Base-by-base conservation (phyloP, 35 echinoderm and acorn worm genomes). In the Chiridota heheva region DNA sequence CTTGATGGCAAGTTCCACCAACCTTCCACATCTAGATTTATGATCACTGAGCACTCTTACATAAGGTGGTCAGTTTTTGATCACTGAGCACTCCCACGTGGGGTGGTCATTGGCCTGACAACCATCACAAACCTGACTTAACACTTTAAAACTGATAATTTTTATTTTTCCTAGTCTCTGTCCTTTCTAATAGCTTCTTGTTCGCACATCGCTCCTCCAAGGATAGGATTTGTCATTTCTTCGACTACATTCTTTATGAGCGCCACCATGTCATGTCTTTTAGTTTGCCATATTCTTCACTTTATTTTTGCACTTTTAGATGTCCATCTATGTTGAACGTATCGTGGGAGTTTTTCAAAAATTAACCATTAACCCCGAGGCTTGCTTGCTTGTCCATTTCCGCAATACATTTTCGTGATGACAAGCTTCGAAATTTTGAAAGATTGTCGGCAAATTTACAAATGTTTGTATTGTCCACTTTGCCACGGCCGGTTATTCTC, bases 361-460 rank as follows among this genome's bases (percentile, higher is more conserved):
- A 78, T 78, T 25, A 39, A 31, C 31, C n/a, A n/a, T n/a, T n/a
- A n/a, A n/a, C n/a, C n/a, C 37, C 0, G 2, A 78, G 39, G 22
- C 30, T 59, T 0, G 35, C 30, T 41, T 78, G 74, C n/a, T 78
- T 78, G 56, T 60, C 45, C 30, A 78, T 2, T 60, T 78, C 74
- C 53, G n/a, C 16, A 29, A 55, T n/a, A n/a, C n/a, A n/a, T n/a
- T n/a, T n/a, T n/a, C n/a, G n/a, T n/a, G n/a, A n/a, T n/a, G n/a
- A n/a, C n/a, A n/a, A n/a, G n/a, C n/a, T n/a, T n/a, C n/a, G n/a
- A n/a, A 31, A 78, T 42, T 78, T 57, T 22, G 57, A 30, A 26
- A 78, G 8, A 22, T 78, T 41, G 20, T 78, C 74, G 0, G 46
- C 13, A 22, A 78, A 78, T 42, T 34, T n/a, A 5, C 37, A 18